Percentiles rank a stretch among this genome's conserved stretches.
Evolutionary conservation across 1,140 invertebrate genomes (phyloP).

Genomic region (Ridgeia piscesae): DNA sequence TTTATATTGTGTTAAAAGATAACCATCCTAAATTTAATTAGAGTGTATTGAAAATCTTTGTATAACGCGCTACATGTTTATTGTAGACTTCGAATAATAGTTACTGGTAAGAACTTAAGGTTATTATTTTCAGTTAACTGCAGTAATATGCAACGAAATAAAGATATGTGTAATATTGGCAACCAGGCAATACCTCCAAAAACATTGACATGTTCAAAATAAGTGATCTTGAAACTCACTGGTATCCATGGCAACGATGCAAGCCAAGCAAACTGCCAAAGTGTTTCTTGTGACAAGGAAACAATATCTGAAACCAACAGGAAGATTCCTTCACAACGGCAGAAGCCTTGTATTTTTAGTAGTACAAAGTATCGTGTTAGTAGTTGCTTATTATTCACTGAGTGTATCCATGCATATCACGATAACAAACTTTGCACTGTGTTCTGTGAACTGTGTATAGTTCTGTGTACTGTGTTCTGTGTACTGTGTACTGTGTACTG

Average conservation of each 20-base stretch:
- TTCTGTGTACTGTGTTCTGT: no score
- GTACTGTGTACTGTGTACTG: no score
- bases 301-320: background rate
- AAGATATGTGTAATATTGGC: background rate
- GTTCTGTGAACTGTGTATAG: no score
- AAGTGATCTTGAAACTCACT: background rate
- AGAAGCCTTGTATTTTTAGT: background rate
- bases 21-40: no score
- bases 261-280: background rate
- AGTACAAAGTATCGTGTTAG: background rate
- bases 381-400: no score
- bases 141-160: background rate
- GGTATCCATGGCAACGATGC: background rate
- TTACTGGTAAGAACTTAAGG: background rate
- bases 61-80: background rate
- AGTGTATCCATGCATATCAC: no score
- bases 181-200: background rate
- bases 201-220: background rate
- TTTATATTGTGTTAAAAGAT: background rate
- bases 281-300: background rate
- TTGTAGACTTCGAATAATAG: background rate
- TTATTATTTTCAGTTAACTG: background rate
- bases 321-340: background rate
- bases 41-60: no score
- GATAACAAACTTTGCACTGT: no score